Conservation (phyloP, 1,140 invertebrate species). For the Drosophila parabipectinata region DNA sequence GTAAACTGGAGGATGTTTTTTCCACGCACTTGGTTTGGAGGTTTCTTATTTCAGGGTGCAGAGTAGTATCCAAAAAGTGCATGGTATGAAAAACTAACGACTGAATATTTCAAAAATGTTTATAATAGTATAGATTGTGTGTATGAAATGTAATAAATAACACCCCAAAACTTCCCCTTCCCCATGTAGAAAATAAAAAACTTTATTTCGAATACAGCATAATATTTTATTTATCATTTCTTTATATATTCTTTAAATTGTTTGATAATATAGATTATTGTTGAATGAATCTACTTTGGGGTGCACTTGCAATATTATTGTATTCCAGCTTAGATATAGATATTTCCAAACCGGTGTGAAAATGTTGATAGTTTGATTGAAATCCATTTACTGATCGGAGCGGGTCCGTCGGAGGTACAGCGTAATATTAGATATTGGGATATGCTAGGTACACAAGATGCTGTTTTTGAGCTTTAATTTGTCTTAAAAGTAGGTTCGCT, state of each 20-base stretch:
- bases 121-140: too few relatives aligned
- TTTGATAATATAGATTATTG: slow-evolving; percentile 48
- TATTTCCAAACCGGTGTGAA: slow-evolving; percentile 16
- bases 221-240: slow-evolving; percentile 25
- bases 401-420: slow-evolving; percentile 64
- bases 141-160: background rate
- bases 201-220: slow-evolving; percentile 6
- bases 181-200: background rate
- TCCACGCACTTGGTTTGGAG: background rate
- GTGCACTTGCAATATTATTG: slow-evolving; percentile 16
- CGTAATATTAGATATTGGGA: slow-evolving; percentile 45
- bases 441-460: slow-evolving; percentile 45
- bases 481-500: slow-evolving; percentile 26
- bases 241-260: slow-evolving; percentile 16
- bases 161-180: background rate
- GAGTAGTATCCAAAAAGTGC: too few relatives aligned
- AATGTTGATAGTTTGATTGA: slow-evolving; percentile 27
- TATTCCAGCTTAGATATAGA: slow-evolving; percentile 19
- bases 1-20: background rate
- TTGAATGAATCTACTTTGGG: slow-evolving; percentile 36
- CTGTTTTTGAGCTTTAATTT: slow-evolving; percentile 25
- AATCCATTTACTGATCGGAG: slow-evolving; percentile 30
- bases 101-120: background rate
- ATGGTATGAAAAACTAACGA: background rate
- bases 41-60: background rate